Percentiles rank a stretch among this genome's conserved stretches.
Conservation (phyloP, 2,888 invertebrate genomes). For the Glyphotaelius pellucidus region DNA sequence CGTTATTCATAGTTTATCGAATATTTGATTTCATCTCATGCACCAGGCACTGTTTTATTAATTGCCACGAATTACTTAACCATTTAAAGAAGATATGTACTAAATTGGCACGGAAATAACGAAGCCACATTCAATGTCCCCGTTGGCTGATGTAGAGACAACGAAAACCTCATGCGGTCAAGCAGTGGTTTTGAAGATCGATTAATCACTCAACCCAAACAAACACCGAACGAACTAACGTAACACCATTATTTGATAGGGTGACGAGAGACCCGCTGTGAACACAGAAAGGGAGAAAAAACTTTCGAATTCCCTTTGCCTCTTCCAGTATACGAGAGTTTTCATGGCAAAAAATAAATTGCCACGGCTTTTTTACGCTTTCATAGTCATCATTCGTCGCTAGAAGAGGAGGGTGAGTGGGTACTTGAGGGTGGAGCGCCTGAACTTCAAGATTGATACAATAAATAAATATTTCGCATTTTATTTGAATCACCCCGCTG, state of each 20-base stretch:
- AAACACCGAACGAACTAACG: background rate
- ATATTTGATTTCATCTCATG: too few relatives aligned
- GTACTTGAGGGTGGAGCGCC: background rate
- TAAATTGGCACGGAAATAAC: background rate
- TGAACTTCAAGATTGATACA: background rate
- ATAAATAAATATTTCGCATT: background rate
- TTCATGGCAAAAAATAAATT: background rate
- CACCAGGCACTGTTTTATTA: too few relatives aligned
- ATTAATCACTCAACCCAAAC: background rate
- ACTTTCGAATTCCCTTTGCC: background rate
- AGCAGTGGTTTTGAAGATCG: background rate
- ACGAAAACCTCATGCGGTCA: background rate
- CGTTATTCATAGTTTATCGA: too few relatives aligned
- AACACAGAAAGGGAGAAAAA: background rate
- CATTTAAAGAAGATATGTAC: background rate
- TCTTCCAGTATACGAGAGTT: background rate
- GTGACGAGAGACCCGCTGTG: background rate
- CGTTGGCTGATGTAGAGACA: background rate
- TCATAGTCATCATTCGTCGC: background rate
- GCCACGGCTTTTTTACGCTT: background rate
- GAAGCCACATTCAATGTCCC: background rate
- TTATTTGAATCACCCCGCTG: background rate
- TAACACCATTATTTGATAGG: background rate
- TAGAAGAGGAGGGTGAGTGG: background rate
- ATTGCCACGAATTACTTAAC: too few relatives aligned